Conservation (phyloP, 2,797 vertebrate species). For the Epinephelus awoara region DNA sequence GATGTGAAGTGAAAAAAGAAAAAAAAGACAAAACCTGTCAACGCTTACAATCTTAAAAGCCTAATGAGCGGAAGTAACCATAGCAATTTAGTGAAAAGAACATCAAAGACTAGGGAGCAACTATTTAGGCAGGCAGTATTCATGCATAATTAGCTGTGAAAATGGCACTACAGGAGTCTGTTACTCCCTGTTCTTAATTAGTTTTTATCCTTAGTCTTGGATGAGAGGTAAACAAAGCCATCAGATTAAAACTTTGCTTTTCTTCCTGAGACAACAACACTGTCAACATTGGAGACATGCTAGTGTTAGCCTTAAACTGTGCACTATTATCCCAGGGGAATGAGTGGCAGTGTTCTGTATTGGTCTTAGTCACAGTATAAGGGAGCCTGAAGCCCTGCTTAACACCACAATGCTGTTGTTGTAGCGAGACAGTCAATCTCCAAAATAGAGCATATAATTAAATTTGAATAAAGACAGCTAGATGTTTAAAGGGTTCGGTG, state of each 20-base stretch:
- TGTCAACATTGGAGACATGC: conserved; percentile 57
- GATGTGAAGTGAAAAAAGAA: conserved; percentile 34
- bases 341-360: conserved; percentile 37
- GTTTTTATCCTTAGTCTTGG: conserved; percentile 80
- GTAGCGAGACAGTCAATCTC: conserved; percentile 8
- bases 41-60: conserved; percentile 83
- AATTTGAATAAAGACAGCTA: conserved; percentile 16
- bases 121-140: conserved; percentile 84
- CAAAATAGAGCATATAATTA: conserved; percentile 43
- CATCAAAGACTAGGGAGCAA: conserved; percentile 83
- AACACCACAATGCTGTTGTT: conserved; percentile 34
- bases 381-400: conserved; percentile 33
- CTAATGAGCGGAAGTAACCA: conserved; percentile 85
- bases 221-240: conserved; percentile 85
- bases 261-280: conserved; percentile 60
- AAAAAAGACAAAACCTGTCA: conserved; percentile 70
- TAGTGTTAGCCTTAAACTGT: conserved; percentile 46
- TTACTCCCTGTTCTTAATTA: conserved; percentile 84
- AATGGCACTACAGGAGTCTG: conserved; percentile 84
- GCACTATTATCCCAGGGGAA: conserved; percentile 49
- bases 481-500: background rate
- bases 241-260: conserved; percentile 76
- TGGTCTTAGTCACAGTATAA: conserved; percentile 47
- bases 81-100: conserved; percentile 83
- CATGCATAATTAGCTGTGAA: conserved; percentile 87